Conservation (phyloP, 2,888 invertebrate genomes). For the Hesperia comma region DNA sequence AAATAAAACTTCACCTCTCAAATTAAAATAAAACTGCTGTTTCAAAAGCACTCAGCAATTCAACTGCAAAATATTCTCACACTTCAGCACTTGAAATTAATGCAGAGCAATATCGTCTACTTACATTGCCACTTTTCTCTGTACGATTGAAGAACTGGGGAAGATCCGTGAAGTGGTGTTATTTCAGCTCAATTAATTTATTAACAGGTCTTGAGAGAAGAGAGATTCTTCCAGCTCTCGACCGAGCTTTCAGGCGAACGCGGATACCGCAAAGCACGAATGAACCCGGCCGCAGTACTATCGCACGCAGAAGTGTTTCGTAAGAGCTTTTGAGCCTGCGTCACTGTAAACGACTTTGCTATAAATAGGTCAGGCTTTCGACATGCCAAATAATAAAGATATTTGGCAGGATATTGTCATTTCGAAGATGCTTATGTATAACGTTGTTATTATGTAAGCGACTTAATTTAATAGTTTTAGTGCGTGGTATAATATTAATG, state of each 20-base stretch:
- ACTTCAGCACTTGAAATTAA: neutral
- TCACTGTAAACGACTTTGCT: slow-evolving; percentile 28
- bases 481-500: too few relatives aligned
- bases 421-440: neutral
- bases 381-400: slow-evolving; percentile 26
- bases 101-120: slow-evolving; percentile 4
- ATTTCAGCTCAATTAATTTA: slow-evolving; percentile 28
- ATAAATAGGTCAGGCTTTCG: slow-evolving; percentile 21
- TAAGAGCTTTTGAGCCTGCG: slow-evolving; percentile 50
- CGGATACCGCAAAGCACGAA: slow-evolving; percentile 73
- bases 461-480: too few relatives aligned
- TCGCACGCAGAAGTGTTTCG: slow-evolving; percentile 60
- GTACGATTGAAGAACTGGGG: slow-evolving; percentile 8
- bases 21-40: neutral
- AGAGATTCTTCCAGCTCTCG: slow-evolving; percentile 31
- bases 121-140: slow-evolving; percentile 24
- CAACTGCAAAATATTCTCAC: slow-evolving; percentile 1
- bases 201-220: neutral
- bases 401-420: slow-evolving; percentile 19
- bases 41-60: neutral
- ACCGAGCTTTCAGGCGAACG: slow-evolving; percentile 49
- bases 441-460: neutral
- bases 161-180: slow-evolving; percentile 15
- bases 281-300: slow-evolving; percentile 74
- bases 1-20: neutral